Evolutionary conservation across 2,113 vertebrate genomes (phyloP).

Genomic region (Pygoscelis adeliae): DNA sequence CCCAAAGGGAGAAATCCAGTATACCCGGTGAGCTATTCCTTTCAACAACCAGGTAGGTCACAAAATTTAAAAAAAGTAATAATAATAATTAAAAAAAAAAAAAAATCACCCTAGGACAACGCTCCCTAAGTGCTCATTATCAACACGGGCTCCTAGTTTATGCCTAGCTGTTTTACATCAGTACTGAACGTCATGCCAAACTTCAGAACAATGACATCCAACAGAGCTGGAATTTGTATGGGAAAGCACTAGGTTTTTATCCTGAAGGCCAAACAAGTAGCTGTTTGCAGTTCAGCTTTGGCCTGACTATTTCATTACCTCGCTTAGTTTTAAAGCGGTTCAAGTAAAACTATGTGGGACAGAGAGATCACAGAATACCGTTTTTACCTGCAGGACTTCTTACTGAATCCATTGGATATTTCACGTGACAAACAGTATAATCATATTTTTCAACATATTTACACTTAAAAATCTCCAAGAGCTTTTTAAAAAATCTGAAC

Average conservation of each 20-base stretch:
- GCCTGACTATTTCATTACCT: not conserved
- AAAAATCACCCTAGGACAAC: not conserved
- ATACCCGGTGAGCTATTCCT: not conserved
- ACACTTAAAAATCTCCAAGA: not conserved
- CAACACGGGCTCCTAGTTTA: not conserved
- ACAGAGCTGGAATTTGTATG: slow-evolving; percentile 27
- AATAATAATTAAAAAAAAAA: not conserved
- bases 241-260: slow-evolving; percentile 10
- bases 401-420: not conserved
- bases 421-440: not conserved
- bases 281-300: slow-evolving; percentile 18
- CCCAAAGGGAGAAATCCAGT: not conserved
- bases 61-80: not conserved
- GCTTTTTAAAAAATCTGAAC: not conserved
- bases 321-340: slow-evolving; percentile 7
- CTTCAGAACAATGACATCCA: slow-evolving; percentile 9
- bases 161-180: slow-evolving; percentile 22
- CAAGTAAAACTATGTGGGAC: not conserved
- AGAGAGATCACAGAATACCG: not conserved
- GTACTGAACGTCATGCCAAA: slow-evolving; percentile 5
- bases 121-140: not conserved
- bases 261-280: slow-evolving; percentile 58
- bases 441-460: not conserved
- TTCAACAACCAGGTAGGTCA: not conserved
- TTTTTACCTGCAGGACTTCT: not conserved